Evolutionary conservation across 1,140 invertebrate species (phyloP), one percentile per base, ranked within the genome.

Genomic region (Teleogryllus occipitalis): DNA sequence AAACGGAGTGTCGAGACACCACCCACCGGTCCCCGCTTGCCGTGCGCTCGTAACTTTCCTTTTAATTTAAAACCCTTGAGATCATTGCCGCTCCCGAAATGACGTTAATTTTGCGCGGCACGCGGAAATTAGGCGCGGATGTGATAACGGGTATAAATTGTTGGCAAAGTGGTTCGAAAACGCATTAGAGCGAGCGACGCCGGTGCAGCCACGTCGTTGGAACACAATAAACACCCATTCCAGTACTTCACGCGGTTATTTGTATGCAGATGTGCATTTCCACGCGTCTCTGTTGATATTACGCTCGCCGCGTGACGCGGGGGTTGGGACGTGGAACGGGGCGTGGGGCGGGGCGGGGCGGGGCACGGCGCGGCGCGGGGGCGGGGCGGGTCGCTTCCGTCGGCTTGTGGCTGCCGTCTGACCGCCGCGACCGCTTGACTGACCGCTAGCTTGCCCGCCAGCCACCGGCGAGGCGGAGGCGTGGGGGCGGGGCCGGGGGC

Each of bases 121-220:
- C 10, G 54, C 10, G 54, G 54, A 65, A 65, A 65, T 65, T 10
- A 65, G 54, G 10, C 18, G 54, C 54, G 54, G 10, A 65, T 65
- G 10, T 7, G 54, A 65, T 65, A 65, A 65, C 54, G 10, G 7
- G 54, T 65, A 65, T 65, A 65, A 65, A 65, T 65, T 65, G 54
- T 65, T 65, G 54, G 54, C 18, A 65, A 65, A 65, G 54, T 65
- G 54, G 54, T 65, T 65, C 54, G 54, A 65, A 65, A 65, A 65
- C 54, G 54, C 54, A 65, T 65, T 65, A 65, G 10, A 10, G 54
- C 18, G 10, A 10, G 54, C 54, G 18, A 18, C 54, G 18, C 54
- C 54, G 10, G 10, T 18, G 10, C 54, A 18, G 10, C 54, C 10
- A 39, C 27, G 54, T 65, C 18, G 54, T 65, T 65, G 10, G 10